Conservation (phyloP, 2,888 invertebrate genomes). For the Copidosoma aretas region DNA sequence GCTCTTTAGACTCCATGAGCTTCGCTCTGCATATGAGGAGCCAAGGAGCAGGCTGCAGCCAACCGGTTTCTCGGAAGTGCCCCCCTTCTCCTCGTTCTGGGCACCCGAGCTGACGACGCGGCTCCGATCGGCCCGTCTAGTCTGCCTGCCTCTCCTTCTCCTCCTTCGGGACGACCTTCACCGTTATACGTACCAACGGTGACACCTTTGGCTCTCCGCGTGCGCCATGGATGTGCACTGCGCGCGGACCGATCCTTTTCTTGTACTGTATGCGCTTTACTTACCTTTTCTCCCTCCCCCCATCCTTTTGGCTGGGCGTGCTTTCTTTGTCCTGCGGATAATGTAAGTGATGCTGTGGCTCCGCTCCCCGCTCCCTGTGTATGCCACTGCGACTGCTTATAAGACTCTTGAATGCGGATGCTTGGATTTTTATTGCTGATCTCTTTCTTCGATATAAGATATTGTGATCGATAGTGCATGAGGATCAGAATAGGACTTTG, state of each 20-base stretch:
- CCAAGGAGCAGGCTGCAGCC: slow-evolving; percentile 36
- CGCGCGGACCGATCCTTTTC: neutral
- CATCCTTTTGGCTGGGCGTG: no score
- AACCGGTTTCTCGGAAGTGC: slow-evolving; percentile 48
- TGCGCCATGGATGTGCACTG: neutral
- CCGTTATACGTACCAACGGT: slow-evolving; percentile 50
- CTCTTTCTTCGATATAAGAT: no score
- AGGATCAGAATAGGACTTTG: no score
- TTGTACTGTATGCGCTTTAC: no score
- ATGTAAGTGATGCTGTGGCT: no score
- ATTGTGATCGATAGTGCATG: no score
- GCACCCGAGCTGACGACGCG: slow-evolving; percentile 34
- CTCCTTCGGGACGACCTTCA: slow-evolving; percentile 49
- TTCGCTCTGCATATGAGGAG: slow-evolving; percentile 43
- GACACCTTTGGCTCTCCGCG: slow-evolving; percentile 15
- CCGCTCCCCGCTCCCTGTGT: no score
- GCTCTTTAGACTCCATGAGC: slow-evolving; percentile 14
- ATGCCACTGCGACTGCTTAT: no score
- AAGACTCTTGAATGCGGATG: no score
- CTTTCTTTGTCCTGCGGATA: no score
- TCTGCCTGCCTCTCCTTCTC: slow-evolving; percentile 4
- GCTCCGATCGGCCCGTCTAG: slow-evolving; percentile 37
- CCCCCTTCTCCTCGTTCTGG: slow-evolving; percentile 1
- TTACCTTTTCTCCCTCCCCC: neutral
- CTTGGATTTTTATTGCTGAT: no score